Percentiles rank a stretch among this genome's conserved stretches.
Conservation (phyloP, 2,113 vertebrate species). For the Boulengeromyrus knoepffleri region DNA sequence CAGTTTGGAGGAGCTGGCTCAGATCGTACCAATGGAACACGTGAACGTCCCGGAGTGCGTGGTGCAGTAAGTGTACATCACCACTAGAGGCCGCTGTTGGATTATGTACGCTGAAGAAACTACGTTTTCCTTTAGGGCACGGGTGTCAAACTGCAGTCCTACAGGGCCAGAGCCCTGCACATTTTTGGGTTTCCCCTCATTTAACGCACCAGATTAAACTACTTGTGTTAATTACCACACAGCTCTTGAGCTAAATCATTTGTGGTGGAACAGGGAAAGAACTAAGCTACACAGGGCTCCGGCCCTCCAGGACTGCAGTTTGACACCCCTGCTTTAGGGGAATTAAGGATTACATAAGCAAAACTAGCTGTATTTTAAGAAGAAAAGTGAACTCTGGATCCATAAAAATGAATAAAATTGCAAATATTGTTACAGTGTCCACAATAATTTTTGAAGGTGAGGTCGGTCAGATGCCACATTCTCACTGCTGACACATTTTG, state of each 20-base stretch:
- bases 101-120: neutral
- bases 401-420: neutral
- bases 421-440: neutral
- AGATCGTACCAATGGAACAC: slow-evolving; percentile 88
- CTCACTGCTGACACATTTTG: slow-evolving; percentile 3
- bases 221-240: too few species aligned
- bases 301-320: too few species aligned
- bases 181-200: too few species aligned
- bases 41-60: slow-evolving; percentile 89
- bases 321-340: neutral
- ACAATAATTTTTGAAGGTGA: neutral
- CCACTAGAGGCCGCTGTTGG: slow-evolving; percentile 31
- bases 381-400: neutral
- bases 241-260: too few species aligned
- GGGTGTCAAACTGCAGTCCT: too few species aligned
- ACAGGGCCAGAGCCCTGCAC: too few species aligned
- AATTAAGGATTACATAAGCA: neutral
- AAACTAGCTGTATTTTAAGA: neutral
- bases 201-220: too few species aligned
- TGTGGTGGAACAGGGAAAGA: too few species aligned
- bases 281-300: too few species aligned
- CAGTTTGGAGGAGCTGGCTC: slow-evolving; percentile 77
- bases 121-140: neutral
- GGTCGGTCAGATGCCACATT: neutral
- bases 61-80: slow-evolving; percentile 72